Evolutionary conservation across 1,140 invertebrate genomes (phyloP).

Genomic region (Anastatus disparis): DNA sequence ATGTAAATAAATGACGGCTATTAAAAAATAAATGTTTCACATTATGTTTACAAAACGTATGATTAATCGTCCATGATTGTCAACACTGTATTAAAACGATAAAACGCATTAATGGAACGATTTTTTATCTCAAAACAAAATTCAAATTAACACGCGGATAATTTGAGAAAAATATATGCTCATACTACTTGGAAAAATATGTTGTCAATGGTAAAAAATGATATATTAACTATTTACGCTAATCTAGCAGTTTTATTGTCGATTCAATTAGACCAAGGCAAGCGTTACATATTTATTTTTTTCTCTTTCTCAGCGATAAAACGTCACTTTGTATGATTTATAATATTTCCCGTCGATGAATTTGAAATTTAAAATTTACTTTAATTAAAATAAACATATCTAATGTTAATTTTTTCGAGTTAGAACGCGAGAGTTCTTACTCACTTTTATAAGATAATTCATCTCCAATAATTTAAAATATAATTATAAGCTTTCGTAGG

Average conservation of each 20-base stretch:
- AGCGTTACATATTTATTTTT: background rate
- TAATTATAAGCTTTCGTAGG: slow-evolving; percentile 7
- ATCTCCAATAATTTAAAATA: slow-evolving; percentile 5
- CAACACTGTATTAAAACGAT: too few relatives aligned
- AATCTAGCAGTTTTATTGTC: background rate
- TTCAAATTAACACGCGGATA: background rate
- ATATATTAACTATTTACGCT: background rate
- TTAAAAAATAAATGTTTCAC: too few relatives aligned
- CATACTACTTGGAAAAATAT: background rate
- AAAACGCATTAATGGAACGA: too few relatives aligned
- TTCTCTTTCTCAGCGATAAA: background rate
- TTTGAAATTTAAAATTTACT: background rate
- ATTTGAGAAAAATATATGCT: background rate
- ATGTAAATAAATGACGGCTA: too few relatives aligned
- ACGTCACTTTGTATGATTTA: slow-evolving; percentile 14
- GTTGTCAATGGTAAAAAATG: slow-evolving; percentile 14
- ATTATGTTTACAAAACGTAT: too few relatives aligned
- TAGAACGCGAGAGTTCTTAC: too few relatives aligned
- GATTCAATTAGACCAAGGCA: slow-evolving; percentile 29
- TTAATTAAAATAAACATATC: slow-evolving; percentile 10
- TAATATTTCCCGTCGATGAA: background rate
- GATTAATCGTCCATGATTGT: too few relatives aligned
- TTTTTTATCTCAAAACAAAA: background rate
- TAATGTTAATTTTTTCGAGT: too few relatives aligned
- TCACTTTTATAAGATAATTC: background rate